Conservation (phyloP, 2,113 vertebrate species). For the Naja naja region DNA sequence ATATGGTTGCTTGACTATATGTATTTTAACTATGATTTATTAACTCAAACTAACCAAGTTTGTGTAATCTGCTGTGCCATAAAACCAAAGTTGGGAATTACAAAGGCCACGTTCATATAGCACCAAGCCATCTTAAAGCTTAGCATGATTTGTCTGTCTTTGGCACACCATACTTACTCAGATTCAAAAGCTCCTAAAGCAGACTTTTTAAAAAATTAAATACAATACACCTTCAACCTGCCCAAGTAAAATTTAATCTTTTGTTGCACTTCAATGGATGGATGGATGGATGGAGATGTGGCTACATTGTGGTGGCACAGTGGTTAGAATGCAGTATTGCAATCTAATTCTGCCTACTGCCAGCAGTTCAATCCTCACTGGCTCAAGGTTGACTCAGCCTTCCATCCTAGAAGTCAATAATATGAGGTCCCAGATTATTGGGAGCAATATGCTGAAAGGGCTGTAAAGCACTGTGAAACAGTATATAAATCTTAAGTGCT, state of each 20-base stretch:
- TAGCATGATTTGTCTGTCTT: not conserved
- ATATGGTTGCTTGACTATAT: not conserved
- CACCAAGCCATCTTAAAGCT: not conserved
- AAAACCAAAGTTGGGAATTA: not conserved
- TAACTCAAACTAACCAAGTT: not conserved
- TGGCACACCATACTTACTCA: not conserved
- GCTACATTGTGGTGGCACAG: no score
- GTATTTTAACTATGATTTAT: not conserved
- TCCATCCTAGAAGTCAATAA: no score
- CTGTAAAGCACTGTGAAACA: no score
- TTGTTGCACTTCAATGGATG: not conserved
- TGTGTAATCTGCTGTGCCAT: not conserved
- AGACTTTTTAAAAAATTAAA: not conserved
- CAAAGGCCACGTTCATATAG: not conserved
- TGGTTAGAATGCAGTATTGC: no score
- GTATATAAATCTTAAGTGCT: no score
- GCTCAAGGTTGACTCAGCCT: no score
- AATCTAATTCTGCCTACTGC: no score
- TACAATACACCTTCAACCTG: not conserved
- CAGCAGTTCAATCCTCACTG: no score
- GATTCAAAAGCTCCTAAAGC: not conserved
- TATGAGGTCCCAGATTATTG: no score
- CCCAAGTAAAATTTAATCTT: no score
- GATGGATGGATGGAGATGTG: not conserved
- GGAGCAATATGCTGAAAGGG: no score